Evolutionary conservation across 2,113 vertebrate genomes (phyloP), one percentile per base, ranked within the genome.

Genomic region (Paracanthobrama guichenoti): DNA sequence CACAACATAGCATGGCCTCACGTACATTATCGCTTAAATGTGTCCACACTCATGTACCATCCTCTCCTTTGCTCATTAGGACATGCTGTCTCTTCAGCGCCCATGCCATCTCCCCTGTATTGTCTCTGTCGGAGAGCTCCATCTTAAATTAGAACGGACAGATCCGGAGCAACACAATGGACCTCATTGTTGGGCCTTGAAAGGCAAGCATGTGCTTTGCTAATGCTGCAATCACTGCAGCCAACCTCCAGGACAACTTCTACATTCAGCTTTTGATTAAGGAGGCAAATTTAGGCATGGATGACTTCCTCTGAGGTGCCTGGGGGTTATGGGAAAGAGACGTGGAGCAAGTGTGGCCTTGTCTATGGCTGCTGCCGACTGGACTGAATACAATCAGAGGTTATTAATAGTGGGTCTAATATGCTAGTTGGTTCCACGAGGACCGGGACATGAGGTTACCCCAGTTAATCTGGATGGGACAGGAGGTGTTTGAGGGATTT

Each of bases 251-350:
- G 93, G 95, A 95, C 93, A 92, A 93, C 94, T 94, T 79, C 89
- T 89, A 22, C 94, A 94, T 94, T 95, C 94, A 94, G 94, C 35
- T 91, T 92, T 92, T 95, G 95, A 96, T 95, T 96, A 96, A 95
- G 88, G 92, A 95, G 92, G 94, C 93, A 84, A 89, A 91, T 93
- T 97, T 96, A 95, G 94, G 93, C 93, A 96, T 92, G 95, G 96
- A 90, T 95, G 94, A 94, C 95, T 96, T 96, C 95, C 95, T 95
- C 93, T 85, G 91, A 94, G 90, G 92, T 94, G 91, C 89, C 93
- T 84, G 87, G 90, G 85, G 95, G 95, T 94, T 95, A 95, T 96
- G 96, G 96, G 95, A 97, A 97, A 94, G 89, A 91, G 89, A 92
- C 89, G 69, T 62, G 44, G 82, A 88, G 87, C 79, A 85, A 91